Evolutionary conservation across 2,113 vertebrate genomes (phyloP).

Genomic region (Salvator merianae): DNA sequence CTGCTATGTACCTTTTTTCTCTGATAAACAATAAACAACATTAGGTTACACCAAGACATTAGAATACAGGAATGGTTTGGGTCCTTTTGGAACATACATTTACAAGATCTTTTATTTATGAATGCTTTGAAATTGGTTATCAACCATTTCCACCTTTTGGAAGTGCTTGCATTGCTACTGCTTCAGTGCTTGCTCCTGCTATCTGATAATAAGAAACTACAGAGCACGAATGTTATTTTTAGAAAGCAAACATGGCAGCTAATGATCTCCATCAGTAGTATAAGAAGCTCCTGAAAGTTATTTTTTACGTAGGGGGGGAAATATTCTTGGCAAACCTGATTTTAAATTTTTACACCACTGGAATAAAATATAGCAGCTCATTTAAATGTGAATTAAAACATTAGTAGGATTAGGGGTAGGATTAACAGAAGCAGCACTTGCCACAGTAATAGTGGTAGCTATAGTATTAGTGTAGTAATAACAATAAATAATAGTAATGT

Average conservation of each 20-base stretch:
- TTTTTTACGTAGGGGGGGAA: slow-evolving; percentile 45
- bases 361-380: slow-evolving; percentile 37
- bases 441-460: slow-evolving; percentile 12
- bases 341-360: slow-evolving; percentile 44
- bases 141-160: slow-evolving; percentile 42
- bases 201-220: slow-evolving; percentile 58
- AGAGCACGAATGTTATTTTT: slow-evolving; percentile 69
- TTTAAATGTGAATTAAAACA: slow-evolving; percentile 35
- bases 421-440: background rate
- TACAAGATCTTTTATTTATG: slow-evolving; percentile 14
- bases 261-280: slow-evolving; percentile 68
- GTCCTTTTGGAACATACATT: slow-evolving; percentile 43
- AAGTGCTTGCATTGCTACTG: slow-evolving; percentile 22
- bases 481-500: background rate
- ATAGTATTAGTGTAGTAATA: slow-evolving; percentile 9
- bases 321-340: slow-evolving; percentile 38
- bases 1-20: background rate
- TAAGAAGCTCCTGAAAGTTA: slow-evolving; percentile 66
- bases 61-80: background rate
- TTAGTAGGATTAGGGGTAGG: slow-evolving; percentile 17
- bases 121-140: slow-evolving; percentile 27
- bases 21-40: background rate
- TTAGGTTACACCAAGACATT: background rate
- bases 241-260: slow-evolving; percentile 72
- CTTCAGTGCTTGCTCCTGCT: slow-evolving; percentile 52